Evolutionary conservation across 2,797 vertebrate species (phyloP), one percentile per base, ranked within the genome.

Genomic region (Sebastes matsubarae): DNA sequence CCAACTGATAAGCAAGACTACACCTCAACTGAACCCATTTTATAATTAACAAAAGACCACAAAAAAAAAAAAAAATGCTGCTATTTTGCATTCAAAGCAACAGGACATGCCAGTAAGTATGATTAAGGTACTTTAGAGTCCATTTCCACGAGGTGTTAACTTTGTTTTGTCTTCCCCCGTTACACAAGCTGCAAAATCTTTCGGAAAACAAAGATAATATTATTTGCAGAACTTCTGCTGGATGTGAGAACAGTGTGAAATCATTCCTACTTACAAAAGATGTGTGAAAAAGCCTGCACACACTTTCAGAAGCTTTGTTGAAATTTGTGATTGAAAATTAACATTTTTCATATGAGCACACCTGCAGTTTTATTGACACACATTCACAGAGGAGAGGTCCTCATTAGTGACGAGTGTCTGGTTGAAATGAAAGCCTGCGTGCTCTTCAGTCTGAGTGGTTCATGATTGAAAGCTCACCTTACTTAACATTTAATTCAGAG

Each of bases 301-400:
- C n/a, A 32, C 11, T 59, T 32, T 63, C 29, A 3, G 11, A 60
- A 20, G 32, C 36, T 65, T 58, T 76, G 38, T 20, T 69, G 25
- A 16, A 32, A 32, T 42, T 30, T 66, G n/a, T 54, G 46, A 67
- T 46, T 22, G 81, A 75, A 75, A 68, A 74, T 71, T 0, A 32
- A 10, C 2, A 10, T 32, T 27, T 54, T 74, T 68, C 34, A 9
- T 59, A 24, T 24, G 24, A 77, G 70, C 25, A 50, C 68, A 75
- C 68, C 84, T 60, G 68, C 38, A 42, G 72, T 20, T 79, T 52
- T 75, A 38, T 57, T 11, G 18, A 24, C 6, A 73, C 7, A 68
- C 61, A 77, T 64, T 82, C 30, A 20, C 6, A 25, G 42, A 38
- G 61, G 30, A 75, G 22, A 59, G 16, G 36, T 16, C 1, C 11